These are phyloP conservation scores for Anoura caudifer DNA, from an alignment of 2,113 vertebrate genomes.

Conservation along the genomic window DNA sequence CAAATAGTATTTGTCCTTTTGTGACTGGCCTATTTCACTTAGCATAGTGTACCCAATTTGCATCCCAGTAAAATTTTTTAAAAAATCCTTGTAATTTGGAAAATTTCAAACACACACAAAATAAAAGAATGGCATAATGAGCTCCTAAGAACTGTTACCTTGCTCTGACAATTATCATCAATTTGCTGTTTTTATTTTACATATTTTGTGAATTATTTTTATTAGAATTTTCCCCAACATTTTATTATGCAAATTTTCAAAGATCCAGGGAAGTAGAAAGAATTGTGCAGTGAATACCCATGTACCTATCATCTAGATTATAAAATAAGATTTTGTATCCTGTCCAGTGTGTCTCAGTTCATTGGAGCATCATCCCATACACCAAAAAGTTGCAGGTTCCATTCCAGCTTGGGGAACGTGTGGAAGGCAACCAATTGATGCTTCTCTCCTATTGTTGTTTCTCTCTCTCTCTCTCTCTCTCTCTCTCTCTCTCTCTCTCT, in stretches of 20 bases:
- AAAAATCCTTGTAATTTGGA: neutral
- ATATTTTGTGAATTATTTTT: neutral
- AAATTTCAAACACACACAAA: neutral
- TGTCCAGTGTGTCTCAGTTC: no score
- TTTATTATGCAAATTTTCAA: slow-evolving; percentile 10
- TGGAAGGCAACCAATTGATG: no score
- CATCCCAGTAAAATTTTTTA: neutral
- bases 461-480: no score
- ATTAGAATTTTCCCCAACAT: neutral
- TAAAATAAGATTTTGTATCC: neutral
- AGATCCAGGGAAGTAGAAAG: neutral
- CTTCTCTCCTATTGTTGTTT: no score
- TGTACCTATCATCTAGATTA: neutral
- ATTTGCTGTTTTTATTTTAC: slow-evolving; percentile 7
- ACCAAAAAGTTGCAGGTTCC: no score
- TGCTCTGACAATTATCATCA: neutral
- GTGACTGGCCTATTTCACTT: neutral
- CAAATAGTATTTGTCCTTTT: neutral
- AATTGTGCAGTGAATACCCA: neutral
- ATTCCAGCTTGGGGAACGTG: no score
- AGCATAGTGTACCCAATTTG: neutral
- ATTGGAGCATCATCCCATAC: no score
- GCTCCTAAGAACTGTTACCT: neutral
- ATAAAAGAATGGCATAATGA: neutral
- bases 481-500: no score